Conservation (phyloP, 2,113 vertebrate species). For the Aldabrachelys gigantea region DNA sequence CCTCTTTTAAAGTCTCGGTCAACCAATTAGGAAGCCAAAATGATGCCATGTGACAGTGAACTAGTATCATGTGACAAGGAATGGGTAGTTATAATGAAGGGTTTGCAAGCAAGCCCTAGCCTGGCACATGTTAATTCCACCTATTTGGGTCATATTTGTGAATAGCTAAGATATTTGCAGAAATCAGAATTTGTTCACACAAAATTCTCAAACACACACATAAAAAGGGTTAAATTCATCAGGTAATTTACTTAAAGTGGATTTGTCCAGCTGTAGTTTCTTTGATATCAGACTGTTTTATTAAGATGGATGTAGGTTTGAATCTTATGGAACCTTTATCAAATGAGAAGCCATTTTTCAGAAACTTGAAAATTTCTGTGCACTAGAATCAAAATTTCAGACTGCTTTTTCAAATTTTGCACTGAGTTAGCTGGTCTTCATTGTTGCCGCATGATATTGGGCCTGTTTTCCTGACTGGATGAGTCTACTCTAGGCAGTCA, state of each 20-base stretch:
- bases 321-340: not conserved
- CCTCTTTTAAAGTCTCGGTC: too few species aligned
- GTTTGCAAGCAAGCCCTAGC: not conserved
- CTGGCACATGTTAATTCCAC: not conserved
- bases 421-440: too few species aligned
- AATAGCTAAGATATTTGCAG: not conserved
- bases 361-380: not conserved
- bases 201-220: not conserved
- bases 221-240: not conserved
- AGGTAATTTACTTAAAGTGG: not conserved
- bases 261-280: not conserved
- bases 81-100: not conserved
- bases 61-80: not conserved
- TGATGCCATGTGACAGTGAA: not conserved
- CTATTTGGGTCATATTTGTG: not conserved
- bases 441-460: too few species aligned
- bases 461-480: too few species aligned
- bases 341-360: not conserved
- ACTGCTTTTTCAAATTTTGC: too few species aligned
- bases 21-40: not conserved
- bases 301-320: not conserved
- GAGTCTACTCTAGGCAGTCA: too few species aligned
- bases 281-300: not conserved
- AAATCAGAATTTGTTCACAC: not conserved
- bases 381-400: too few species aligned